A percentile compares a stretch with the other conserved stretches of the same genome.
Conservation (phyloP, 2,888 invertebrate species). For the Lysandra coridon region DNA sequence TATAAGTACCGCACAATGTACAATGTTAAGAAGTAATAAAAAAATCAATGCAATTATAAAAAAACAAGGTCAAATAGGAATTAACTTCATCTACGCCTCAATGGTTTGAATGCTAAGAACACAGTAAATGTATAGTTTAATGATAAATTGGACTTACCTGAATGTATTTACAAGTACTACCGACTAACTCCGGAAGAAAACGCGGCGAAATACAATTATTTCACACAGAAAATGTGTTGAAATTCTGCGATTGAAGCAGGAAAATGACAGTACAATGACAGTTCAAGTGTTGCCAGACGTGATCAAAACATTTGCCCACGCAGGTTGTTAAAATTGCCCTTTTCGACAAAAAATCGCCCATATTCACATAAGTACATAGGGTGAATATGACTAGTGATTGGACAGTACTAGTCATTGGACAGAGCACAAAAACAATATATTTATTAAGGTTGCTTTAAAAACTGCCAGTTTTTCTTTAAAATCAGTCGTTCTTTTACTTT, state of each 20-base stretch:
- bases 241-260: neutral
- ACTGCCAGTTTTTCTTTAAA: too few species aligned
- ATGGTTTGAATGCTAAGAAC: neutral
- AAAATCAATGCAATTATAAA: constrained; percentile 27
- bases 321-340: too few species aligned
- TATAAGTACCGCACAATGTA: constrained; percentile 11
- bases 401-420: too few species aligned
- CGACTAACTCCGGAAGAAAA: constrained; percentile 7
- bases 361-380: too few species aligned
- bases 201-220: neutral
- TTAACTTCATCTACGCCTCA: neutral
- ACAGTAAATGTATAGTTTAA: neutral
- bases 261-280: neutral
- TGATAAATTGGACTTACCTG: neutral
- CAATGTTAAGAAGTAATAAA: constrained; percentile 8
- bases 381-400: too few species aligned
- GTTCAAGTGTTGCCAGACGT: too few species aligned
- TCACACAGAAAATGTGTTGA: neutral
- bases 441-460: too few species aligned
- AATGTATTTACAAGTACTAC: constrained; percentile 4
- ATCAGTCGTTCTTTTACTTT: too few species aligned
- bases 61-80: constrained; percentile 25
- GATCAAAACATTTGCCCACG: too few species aligned
- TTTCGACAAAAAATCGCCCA: too few species aligned
- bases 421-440: too few species aligned